Conservation (phyloP, 2,888 invertebrate genomes). For the Drosophila macrospina region DNA sequence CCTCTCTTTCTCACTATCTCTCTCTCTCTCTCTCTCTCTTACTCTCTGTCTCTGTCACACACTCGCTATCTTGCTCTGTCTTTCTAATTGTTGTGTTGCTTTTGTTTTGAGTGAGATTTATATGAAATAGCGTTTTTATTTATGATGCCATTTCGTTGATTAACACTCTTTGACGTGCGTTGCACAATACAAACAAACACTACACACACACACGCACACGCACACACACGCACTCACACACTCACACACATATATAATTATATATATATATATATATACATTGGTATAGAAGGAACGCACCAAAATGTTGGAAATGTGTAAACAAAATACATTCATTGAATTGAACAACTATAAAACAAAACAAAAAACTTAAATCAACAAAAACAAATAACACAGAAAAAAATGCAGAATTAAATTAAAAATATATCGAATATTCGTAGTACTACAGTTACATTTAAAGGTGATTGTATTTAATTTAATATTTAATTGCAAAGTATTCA, state of each 20-base stretch:
- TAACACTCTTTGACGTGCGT: constrained; percentile 73
- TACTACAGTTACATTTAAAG: not conserved
- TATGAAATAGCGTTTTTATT: constrained; percentile 77
- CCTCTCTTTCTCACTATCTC: constrained; percentile 19
- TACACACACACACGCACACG: constrained; percentile 14
- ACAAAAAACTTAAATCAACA: constrained; percentile 8
- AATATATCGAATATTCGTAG: not conserved
- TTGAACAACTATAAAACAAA: constrained; percentile 10
- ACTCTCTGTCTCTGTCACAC: not conserved
- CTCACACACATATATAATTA: too few relatives aligned
- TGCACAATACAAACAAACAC: constrained; percentile 18
- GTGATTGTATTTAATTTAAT: not conserved
- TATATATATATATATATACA: not conserved
- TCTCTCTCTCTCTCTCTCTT: not conserved
- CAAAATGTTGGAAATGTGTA: constrained; percentile 31
- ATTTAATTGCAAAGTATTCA: too few relatives aligned
- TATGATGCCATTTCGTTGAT: constrained; percentile 80
- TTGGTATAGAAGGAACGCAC: not conserved
- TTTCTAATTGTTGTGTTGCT: constrained; percentile 49
- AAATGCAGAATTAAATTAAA: not conserved
- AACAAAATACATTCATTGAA: constrained; percentile 43
- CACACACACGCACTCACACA: not conserved
- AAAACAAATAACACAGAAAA: not conserved
- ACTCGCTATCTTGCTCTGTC: not conserved
- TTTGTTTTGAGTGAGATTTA: constrained; percentile 79